Conservation (phyloP, 2,113 vertebrate genomes). For the Malaclemys terrapin region DNA sequence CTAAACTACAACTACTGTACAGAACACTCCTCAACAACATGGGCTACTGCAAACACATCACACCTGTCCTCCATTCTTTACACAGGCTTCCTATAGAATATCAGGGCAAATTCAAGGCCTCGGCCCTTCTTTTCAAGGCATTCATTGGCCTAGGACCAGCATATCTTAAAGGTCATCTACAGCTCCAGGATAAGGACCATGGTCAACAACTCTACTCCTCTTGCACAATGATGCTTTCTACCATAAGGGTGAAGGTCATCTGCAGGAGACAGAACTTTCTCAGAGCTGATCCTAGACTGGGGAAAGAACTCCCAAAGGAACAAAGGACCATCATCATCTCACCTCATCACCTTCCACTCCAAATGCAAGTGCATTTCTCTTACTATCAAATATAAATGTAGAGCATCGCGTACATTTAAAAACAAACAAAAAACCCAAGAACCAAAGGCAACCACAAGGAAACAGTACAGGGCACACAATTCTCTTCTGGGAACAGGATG, state of each 20-base stretch:
- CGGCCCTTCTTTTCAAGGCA: neutral
- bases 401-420: neutral
- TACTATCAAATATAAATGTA: neutral
- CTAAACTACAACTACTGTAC: neutral
- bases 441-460: neutral
- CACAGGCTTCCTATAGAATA: neutral
- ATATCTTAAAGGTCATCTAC: neutral
- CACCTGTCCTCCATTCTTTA: fast-evolving
- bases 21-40: neutral
- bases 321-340: neutral
- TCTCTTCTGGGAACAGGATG: neutral
- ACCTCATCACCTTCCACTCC: neutral
- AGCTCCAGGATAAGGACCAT: neutral
- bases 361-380: neutral
- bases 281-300: neutral
- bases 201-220: neutral
- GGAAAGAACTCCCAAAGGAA: neutral
- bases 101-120: neutral
- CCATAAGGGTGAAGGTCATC: neutral
- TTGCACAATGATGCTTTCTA: neutral
- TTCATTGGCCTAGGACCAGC: neutral
- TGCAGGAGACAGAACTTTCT: neutral
- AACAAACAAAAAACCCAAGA: neutral
- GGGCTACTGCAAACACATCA: fast-evolving
- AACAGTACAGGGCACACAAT: neutral